Base-by-base conservation (phyloP, 2,888 invertebrate genomes). In the Thumatha senex region DNA sequence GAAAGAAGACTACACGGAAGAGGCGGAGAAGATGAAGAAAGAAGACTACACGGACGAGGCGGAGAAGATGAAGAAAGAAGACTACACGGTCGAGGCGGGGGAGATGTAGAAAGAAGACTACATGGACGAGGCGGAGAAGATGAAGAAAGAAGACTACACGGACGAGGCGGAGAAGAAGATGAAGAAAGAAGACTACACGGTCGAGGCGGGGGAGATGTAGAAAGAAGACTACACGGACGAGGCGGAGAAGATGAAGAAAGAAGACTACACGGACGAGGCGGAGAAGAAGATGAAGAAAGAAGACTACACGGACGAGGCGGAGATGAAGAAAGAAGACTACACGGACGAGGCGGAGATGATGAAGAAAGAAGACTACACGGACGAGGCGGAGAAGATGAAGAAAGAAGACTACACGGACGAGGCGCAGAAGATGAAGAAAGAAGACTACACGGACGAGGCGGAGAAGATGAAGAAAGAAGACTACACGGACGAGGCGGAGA, bases 291-390 rank as follows among this genome's bases (percentile, higher is more conserved):
- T 11, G 40, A 40, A 43, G 38, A 31, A 24, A 18, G 45, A 46
- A 36, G 36, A 34, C 29, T 35, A 35, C 33, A 38, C 31, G 40
- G 31, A 36, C 11, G 45, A 40, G 31, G 41, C 9, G 31, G 11
- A 15, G 34, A 46, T n/a, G 33, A 59, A 58, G 50, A 48, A 13
- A 7, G 52, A 36, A 24, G 35, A 47, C 35, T 29, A 38, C n/a
- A 29, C 14, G 7, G 38, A 45, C 38, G 45, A 29, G 45, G 30
- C 4, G 44, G 15, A 3, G 45, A 38, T 30, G 38, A 30, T 9
- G 14, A 40, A 43, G 34, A 44, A 9, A 38, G 38, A 30, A 38
- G 45, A 38, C n/a, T n/a, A n/a, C n/a, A n/a, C 45, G 5, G 38
- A 36, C 14, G 45, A 30, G 15, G 38, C 7, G 30, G 7, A 1